Evolutionary conservation across 2,888 invertebrate genomes (phyloP), one percentile per base, ranked within the genome.

Genomic region (Perizoma affinitatum): DNA sequence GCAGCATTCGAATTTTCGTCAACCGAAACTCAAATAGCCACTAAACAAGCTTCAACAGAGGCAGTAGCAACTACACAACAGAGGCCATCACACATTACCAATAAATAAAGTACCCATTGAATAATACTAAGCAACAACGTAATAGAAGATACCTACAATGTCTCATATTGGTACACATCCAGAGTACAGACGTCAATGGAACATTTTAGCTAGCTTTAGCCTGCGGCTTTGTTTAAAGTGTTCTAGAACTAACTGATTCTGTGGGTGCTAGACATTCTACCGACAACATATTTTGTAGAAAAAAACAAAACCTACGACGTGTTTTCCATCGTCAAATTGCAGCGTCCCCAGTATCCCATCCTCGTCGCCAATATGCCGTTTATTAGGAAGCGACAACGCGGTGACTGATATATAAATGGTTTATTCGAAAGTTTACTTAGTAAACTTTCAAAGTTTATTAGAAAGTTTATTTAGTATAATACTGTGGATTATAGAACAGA

Each of bases 151-250:
- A 22, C 22, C 22, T 22, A 22, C 45, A 56, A 46, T 38, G 45
- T 61, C 36, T 57, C 10, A 22, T 47, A 46, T 57, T 56, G 49
- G 49, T 56, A 49, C 56, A 48, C 45, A 10, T 48, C 48, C 61
- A 56, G 43, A 52, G 52, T 44, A 44, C 40, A 61, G 36, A 34
- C 48, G 57, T 49, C 53, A 61, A 54, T 53, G 46, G 41, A 54
- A 57, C 45, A 22, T 42, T 44, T 44, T 52, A 44, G n/a, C 11
- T 34, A 40, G 7, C 34, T 11, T 10, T 54, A 46, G 44, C 35
- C 22, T n/a, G 9, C 6, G 33, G 22, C 38, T 48, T 35, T 8
- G 34, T 42, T 38, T 6, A 38, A 38, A 5, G 38, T 36, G 6
- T 38, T 38, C 4, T 38, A 38, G 6, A 5, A 4, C 6, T 38